phyloP scores from a whole-genome alignment of 2,888 invertebrate genomes.

The Leucophenga maculata region DNA sequence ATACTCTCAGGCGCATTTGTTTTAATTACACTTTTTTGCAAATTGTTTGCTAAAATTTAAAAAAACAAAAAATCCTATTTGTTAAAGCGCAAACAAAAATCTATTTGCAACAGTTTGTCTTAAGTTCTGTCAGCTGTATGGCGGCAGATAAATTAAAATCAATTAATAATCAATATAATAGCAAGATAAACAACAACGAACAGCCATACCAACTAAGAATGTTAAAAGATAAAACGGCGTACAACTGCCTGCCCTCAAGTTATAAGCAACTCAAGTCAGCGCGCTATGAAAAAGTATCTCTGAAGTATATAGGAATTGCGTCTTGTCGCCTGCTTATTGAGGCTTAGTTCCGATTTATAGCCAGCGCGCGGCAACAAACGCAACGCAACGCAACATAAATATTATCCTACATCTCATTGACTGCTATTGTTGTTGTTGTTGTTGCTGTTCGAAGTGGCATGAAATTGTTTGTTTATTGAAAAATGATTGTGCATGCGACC shows the following conservation, averaged over 20 bases:
- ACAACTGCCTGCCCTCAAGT: not conserved
- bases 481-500: conserved; percentile 56
- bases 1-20: conserved; percentile 9
- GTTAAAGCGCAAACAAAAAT: not conserved
- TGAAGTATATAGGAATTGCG: conserved; percentile 54
- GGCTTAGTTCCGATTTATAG: conserved; percentile 64
- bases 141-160: conserved; percentile 25
- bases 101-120: not conserved
- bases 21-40: not conserved
- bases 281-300: not conserved
- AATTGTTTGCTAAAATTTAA: no score
- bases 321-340: conserved; percentile 66
- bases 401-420: not conserved
- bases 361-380: conserved; percentile 51
- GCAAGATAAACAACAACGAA: conserved; percentile 2
- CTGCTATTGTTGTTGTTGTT: not conserved
- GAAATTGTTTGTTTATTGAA: conserved; percentile 66
- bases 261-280: not conserved
- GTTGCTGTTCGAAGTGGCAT: conserved; percentile 40
- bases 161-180: conserved; percentile 35
- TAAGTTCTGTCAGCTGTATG: not conserved
- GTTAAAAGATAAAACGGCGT: not conserved
- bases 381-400: conserved; percentile 38
- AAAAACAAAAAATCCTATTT: not conserved
- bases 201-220: not conserved